Evolutionary conservation across 2,113 vertebrate genomes (phyloP), one percentile per base, ranked within the genome.

Genomic region (Microtus ochrogaster): DNA sequence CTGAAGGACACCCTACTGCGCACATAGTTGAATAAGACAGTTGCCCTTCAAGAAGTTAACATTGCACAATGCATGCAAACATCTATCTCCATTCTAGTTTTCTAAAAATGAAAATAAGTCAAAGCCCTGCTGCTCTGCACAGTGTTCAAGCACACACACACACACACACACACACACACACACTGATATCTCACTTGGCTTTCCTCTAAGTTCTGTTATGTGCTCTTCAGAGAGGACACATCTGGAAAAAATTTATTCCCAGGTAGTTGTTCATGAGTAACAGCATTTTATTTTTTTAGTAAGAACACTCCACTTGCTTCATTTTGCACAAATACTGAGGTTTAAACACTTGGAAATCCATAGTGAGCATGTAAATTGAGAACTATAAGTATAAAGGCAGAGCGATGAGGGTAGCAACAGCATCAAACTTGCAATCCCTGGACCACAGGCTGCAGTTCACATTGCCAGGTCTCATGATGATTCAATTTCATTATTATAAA

Each of bases 211-310:
- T 47, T 94, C 55, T 81, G 14, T 52, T 28, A 21, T 14, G 17
- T 47, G 7, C 47, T 92, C 94, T 94, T 85, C 41, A 39, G n/a
- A 49, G 16, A 95, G 68, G 44, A 85, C 49, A 90, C 83, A 90
- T 93, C 79, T 97, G 89, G 76, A 95, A 92, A 68, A 94, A 83
- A 92, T 96, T 89, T 97, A 85, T 88, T 90, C 39, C 6, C 0
- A 13, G 52, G 36, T 90, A 85, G 65, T 65, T 92, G 26, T 65
- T 91, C 93, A 74, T 70, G 36, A 55, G 28, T 73, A 86, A 88
- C 13, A 47, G 77, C 5, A 1, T 86, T 30, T 77, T 16, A 21
- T 84, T 84, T 39, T 41, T 26, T 24, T 11, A 41, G 24, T 85
- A 26, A 90, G 95, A 92, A 61, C 36, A 88, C 12, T 24, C 36